Percentiles rank a stretch among this genome's conserved stretches.
Evolutionary conservation across 2,797 vertebrate species (phyloP).

Genomic region (Liparis tanakae): DNA sequence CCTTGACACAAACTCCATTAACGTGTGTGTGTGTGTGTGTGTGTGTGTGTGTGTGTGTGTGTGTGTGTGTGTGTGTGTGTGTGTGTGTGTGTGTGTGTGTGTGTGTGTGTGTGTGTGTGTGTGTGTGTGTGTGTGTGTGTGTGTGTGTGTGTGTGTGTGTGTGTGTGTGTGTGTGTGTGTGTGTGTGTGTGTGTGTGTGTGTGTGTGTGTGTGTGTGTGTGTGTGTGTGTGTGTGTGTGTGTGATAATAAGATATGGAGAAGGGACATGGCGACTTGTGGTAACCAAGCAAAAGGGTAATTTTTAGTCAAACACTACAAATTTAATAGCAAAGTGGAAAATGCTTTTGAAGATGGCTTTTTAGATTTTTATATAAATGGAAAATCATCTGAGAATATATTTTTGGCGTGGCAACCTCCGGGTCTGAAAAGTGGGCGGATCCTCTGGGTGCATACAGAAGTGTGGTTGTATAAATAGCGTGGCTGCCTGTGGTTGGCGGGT

Average conservation of each 20-base stretch:
- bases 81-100: neutral
- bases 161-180: too few species aligned
- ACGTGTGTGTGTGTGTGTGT: neutral
- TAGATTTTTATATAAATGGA: slow-evolving; percentile 7
- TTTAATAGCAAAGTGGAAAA: slow-evolving; percentile 25
- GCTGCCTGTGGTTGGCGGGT: neutral
- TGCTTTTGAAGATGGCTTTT: slow-evolving; percentile 16
- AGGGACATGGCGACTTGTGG: slow-evolving; percentile 41
- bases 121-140: neutral
- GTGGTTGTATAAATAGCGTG: neutral
- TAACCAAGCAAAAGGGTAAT: slow-evolving; percentile 41
- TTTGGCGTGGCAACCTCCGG: neutral
- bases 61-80: neutral
- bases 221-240: neutral
- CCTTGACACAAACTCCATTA: slow-evolving; percentile 32
- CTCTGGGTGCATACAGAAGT: neutral
- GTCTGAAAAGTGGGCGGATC: neutral
- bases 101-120: neutral
- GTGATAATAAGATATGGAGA: slow-evolving; percentile 50
- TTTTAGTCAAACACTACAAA: slow-evolving; percentile 28
- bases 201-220: neutral
- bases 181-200: too few species aligned
- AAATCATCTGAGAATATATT: too few species aligned
- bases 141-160: neutral
- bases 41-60: neutral